phyloP scores from a whole-genome alignment of 2,888 invertebrate genomes.

The Cepaea hortensis region DNA sequence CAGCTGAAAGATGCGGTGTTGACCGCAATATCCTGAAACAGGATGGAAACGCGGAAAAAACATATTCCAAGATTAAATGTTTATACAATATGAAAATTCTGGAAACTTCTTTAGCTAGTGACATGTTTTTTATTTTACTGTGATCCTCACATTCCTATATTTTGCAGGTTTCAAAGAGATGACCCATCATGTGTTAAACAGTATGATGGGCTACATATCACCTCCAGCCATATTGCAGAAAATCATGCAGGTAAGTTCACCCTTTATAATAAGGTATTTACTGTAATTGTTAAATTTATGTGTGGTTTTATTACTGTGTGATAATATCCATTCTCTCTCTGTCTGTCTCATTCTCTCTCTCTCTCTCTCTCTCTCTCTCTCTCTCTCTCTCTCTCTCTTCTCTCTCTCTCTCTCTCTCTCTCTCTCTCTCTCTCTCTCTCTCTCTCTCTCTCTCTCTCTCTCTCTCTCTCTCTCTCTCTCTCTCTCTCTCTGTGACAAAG shows the following conservation, averaged over 20 bases:
- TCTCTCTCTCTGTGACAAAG: too few species aligned
- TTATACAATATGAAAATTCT: too few species aligned
- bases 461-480: neutral
- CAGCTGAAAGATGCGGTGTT: too few species aligned
- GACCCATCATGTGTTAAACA: constrained; percentile 78
- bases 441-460: neutral
- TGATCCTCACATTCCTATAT: neutral
- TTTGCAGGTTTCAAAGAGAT: constrained; percentile 76
- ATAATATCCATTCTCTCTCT: neutral
- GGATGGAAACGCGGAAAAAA: too few species aligned
- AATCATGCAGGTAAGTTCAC: constrained; percentile 73
- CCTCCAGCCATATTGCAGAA: constrained; percentile 79
- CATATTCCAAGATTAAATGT: too few species aligned
- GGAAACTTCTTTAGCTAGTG: too few species aligned
- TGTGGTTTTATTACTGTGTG: neutral
- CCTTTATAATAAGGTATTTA: neutral
- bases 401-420: neutral
- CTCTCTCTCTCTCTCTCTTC: neutral
- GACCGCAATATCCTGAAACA: too few species aligned
- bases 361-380: neutral
- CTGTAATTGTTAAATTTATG: neutral
- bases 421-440: neutral
- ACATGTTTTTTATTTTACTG: neutral
- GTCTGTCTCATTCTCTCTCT: neutral
- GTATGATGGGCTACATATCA: constrained; percentile 79